Evolutionary conservation across 37 sponge, comb jelly and placozoan genomes (phyloP).

Genomic region (Ephydatia muelleri): DNA sequence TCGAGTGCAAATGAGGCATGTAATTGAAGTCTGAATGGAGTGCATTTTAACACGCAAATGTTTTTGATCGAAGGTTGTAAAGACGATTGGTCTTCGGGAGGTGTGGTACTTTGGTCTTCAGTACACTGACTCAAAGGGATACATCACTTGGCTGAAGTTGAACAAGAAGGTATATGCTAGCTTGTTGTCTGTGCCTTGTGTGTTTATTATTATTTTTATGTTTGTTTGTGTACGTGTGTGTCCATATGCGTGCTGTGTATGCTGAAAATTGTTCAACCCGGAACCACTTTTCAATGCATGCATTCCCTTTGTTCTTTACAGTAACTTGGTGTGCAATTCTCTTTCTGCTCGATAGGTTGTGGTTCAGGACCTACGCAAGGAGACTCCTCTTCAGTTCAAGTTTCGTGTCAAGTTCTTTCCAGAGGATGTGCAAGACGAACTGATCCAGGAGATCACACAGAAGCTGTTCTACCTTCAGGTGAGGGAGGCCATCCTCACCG

Average conservation of each 20-base stretch:
- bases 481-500: constrained; percentile 85
- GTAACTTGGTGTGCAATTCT: too few species aligned
- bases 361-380: constrained; percentile 87
- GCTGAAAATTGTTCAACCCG: too few species aligned
- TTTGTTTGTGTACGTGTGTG: background rate
- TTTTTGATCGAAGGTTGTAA: constrained; percentile 72
- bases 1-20: background rate
- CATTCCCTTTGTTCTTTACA: too few species aligned
- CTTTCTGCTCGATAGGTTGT: too few species aligned
- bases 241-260: background rate
- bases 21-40: background rate
- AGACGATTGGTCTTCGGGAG: constrained; percentile 97
- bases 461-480: constrained; percentile 80
- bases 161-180: constrained; percentile 92
- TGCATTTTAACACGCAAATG: background rate
- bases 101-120: constrained; percentile 99
- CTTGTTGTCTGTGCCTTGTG: background rate
- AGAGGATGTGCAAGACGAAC: constrained; percentile 93
- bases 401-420: constrained; percentile 97
- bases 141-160: constrained; percentile 94
- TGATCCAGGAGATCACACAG: constrained; percentile 97
- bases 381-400: constrained; percentile 89
- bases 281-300: too few species aligned
- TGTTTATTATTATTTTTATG: background rate
- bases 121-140: constrained; percentile 90